phyloP scores from a whole-genome alignment of 2,113 vertebrate genomes.

The Pelecanus crispus region DNA sequence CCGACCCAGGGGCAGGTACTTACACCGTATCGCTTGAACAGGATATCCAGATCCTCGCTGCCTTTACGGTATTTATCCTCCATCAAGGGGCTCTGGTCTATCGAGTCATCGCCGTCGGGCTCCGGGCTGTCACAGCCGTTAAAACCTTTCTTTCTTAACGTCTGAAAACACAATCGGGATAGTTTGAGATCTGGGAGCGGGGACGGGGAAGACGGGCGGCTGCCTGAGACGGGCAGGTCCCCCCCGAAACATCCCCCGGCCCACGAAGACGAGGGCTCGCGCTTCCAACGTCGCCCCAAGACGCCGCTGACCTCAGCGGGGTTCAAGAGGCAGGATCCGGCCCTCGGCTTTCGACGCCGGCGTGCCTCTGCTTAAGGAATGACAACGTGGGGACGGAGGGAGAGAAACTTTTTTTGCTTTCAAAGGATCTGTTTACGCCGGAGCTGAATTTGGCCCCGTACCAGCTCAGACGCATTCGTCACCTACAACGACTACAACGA shows the following conservation, averaged over 20 bases:
- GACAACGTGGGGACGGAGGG: neutral
- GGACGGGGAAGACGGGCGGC: neutral
- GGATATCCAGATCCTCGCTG: slow-evolving; percentile 93
- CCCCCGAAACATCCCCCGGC: neutral
- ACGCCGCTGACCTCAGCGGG: rapidly evolving
- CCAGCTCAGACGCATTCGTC: neutral
- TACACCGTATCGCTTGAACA: slow-evolving; percentile 97
- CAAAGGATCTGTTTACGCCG: neutral
- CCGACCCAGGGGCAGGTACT: slow-evolving; percentile 75
- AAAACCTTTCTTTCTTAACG: slow-evolving; percentile 99
- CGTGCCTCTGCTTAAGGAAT: neutral
- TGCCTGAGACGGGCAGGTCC: neutral
- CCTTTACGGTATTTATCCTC: slow-evolving; percentile 96
- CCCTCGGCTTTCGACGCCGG: neutral
- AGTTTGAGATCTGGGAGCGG: neutral
- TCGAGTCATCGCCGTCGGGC: slow-evolving; percentile 95
- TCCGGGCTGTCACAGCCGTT: slow-evolving; percentile 99
- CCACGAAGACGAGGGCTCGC: rapidly evolving
- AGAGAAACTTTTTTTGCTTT: neutral
- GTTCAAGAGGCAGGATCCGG: neutral
- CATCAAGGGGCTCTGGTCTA: slow-evolving; percentile 94
- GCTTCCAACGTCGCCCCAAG: neutral
- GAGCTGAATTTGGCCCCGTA: neutral
- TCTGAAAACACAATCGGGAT: slow-evolving; percentile 80
- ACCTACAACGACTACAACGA: neutral